Evolutionary conservation across 2,797 vertebrate species (phyloP).

Genomic region (Mormyrus proboscirostris): DNA sequence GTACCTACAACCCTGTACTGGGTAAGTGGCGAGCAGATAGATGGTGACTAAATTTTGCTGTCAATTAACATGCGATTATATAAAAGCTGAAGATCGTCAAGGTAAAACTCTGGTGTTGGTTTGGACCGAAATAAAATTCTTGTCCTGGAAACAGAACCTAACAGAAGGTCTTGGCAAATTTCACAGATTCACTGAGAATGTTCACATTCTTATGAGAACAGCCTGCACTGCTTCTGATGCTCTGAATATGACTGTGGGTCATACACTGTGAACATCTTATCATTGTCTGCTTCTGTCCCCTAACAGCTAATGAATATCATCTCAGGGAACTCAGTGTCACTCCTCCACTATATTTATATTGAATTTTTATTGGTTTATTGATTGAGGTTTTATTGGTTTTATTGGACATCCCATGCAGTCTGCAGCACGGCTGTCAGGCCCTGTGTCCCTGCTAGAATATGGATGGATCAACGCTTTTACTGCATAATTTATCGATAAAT

Average conservation of each 20-base stretch:
- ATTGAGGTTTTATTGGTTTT: background rate
- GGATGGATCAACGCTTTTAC: background rate
- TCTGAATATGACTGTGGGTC: background rate
- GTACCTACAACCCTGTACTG: background rate
- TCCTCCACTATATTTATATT: background rate
- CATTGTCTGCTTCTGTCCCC: background rate
- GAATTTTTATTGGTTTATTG: background rate
- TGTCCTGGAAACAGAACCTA: background rate
- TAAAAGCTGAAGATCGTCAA: background rate
- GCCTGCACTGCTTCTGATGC: background rate
- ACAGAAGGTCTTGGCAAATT: background rate
- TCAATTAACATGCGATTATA: background rate
- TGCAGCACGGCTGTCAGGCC: background rate
- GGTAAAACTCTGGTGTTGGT: background rate
- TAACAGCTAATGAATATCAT: background rate
- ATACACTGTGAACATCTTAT: background rate
- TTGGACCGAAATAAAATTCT: background rate
- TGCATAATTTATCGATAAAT: background rate
- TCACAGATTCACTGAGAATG: background rate
- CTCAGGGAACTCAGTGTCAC: background rate
- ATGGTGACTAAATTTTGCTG: background rate
- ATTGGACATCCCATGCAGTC: background rate
- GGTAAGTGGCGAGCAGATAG: background rate
- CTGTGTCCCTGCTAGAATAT: background rate
- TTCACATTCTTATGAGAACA: background rate